phyloP scores from a whole-genome alignment of 2,113 vertebrate species.

The Ciconia stormi region DNA sequence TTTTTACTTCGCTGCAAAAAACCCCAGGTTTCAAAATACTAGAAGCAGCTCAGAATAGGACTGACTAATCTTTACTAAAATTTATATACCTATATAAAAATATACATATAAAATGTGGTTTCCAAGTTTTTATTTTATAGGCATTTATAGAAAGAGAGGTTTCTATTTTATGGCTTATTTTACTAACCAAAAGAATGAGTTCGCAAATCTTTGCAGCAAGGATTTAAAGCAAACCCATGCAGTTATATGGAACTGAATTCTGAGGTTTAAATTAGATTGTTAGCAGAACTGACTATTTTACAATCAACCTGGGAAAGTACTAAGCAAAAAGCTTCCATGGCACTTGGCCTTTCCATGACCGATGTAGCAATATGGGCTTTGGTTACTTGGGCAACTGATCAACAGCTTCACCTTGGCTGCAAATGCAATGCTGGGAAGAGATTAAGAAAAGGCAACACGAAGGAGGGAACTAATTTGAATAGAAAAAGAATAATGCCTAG shows the following conservation, averaged over 20 bases:
- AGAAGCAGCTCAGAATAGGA: neutral
- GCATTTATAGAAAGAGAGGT: neutral
- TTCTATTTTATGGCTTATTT: neutral
- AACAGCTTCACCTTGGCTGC: neutral
- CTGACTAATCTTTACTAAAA: neutral
- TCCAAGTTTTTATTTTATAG: neutral
- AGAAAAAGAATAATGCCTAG: neutral
- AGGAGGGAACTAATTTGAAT: neutral
- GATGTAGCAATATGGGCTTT: neutral
- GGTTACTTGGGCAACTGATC: neutral
- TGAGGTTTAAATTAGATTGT: neutral
- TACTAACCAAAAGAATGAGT: neutral
- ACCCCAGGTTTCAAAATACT: neutral
- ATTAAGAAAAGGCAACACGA: neutral
- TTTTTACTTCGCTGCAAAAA: constrained; percentile 3
- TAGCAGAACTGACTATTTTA: neutral
- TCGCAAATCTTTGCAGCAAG: neutral
- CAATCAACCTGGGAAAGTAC: neutral
- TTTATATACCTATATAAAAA: neutral
- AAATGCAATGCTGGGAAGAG: neutral
- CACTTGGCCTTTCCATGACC: neutral
- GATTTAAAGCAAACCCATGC: neutral
- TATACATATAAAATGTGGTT: neutral
- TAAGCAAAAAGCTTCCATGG: neutral
- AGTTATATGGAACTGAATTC: neutral